phyloP scores from a whole-genome alignment of 2,888 invertebrate genomes.

The Petrophora chlorosata region DNA sequence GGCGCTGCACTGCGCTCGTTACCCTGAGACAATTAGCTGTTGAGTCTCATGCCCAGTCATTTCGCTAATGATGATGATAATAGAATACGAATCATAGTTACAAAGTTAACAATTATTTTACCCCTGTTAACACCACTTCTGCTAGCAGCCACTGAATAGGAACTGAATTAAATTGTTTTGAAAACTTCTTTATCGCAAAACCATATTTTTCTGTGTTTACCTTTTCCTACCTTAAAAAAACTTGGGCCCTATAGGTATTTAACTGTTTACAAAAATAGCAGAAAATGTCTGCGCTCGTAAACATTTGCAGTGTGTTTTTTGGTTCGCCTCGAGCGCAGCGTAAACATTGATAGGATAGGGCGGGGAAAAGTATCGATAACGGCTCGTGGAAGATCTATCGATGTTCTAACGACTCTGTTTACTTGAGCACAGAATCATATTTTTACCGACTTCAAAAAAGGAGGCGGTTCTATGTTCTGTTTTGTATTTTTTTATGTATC shows the following conservation, averaged over 20 bases:
- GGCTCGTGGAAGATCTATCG: no score
- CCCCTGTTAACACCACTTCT: slow-evolving; percentile 4
- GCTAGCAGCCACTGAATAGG: background rate
- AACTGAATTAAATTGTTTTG: slow-evolving; percentile 20
- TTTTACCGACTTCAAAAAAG: no score
- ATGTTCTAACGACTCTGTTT: no score
- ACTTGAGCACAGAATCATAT: no score
- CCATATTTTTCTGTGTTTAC: slow-evolving; percentile 14
- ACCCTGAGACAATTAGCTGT: no score
- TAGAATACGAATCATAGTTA: no score
- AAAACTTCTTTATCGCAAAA: slow-evolving; percentile 13
- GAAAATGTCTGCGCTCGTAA: slow-evolving; percentile 31
- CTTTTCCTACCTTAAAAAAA: background rate
- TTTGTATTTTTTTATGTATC: no score
- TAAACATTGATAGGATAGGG: slow-evolving; percentile 49
- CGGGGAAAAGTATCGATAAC: slow-evolving; percentile 28
- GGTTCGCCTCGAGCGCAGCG: slow-evolving; percentile 26
- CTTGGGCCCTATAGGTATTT: background rate
- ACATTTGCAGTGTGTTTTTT: slow-evolving; percentile 28
- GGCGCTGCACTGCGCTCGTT: no score
- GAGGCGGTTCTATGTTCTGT: no score
- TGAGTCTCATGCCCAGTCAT: no score
- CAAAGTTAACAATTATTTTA: no score
- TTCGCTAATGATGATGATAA: no score
- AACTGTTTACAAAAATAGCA: slow-evolving; percentile 32